Percentiles rank a stretch among this genome's conserved stretches.
phyloP scores from a whole-genome alignment of 2,797 vertebrate genomes.

The Pelochelys cantorii region DNA sequence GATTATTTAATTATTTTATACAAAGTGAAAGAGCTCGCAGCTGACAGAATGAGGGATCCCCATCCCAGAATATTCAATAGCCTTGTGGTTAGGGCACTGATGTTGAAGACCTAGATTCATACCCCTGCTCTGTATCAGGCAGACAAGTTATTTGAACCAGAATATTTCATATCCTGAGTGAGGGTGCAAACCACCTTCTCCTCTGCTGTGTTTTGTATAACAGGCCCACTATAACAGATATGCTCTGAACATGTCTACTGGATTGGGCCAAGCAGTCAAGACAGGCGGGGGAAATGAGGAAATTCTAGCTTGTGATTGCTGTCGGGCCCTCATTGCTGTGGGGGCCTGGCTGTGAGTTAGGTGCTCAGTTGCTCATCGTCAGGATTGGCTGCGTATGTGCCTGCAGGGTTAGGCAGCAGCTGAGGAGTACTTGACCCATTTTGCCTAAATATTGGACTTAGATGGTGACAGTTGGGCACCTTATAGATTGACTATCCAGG shows the following conservation, averaged over 20 bases:
- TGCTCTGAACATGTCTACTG: background rate
- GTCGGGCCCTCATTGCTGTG: accelerated
- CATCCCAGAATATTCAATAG: background rate
- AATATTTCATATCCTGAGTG: background rate
- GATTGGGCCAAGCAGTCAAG: background rate
- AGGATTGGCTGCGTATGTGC: background rate
- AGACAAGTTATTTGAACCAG: background rate
- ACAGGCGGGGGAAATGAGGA: background rate
- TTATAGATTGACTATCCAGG: background rate
- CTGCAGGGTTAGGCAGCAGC: background rate
- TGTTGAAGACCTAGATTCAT: background rate
- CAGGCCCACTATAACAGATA: background rate
- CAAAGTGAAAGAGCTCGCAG: background rate
- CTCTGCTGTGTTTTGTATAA: background rate
- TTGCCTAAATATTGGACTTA: too few relatives aligned
- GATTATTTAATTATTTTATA: background rate
- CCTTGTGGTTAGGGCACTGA: background rate
- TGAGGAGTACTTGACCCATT: background rate
- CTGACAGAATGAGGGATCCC: background rate
- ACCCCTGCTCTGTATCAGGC: background rate
- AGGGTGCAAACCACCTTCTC: background rate
- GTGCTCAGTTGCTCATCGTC: too few relatives aligned
- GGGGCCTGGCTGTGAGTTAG: background rate
- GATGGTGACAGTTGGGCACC: too few relatives aligned
- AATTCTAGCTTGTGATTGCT: background rate